A percentile compares a stretch with the other conserved stretches of the same genome.
phyloP scores from a whole-genome alignment of 2,113 vertebrate species.

The Ochotona curzoniae region DNA sequence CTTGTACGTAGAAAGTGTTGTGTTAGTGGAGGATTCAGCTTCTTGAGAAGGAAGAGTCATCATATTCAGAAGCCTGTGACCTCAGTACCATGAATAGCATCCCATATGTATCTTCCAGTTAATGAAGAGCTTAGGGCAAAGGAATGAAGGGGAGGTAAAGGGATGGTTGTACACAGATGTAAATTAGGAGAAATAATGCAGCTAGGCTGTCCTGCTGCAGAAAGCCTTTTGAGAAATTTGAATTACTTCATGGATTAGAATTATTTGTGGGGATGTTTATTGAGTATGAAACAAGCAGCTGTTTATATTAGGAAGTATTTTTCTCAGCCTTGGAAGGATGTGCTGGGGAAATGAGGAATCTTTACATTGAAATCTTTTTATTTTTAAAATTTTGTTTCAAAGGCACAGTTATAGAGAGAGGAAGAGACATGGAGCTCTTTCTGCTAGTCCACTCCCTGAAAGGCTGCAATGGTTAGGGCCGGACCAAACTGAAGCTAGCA shows the following conservation, averaged over 20 bases:
- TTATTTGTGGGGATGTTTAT: background rate
- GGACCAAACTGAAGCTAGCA: no score
- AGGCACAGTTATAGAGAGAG: no score
- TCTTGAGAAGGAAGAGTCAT: background rate
- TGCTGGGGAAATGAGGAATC: constrained; percentile 43
- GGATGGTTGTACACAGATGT: background rate
- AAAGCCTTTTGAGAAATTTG: background rate
- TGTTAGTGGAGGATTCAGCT: background rate
- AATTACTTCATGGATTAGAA: background rate
- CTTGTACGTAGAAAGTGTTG: constrained; percentile 3
- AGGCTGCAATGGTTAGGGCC: no score
- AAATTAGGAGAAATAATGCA: background rate
- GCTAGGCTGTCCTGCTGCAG: constrained; percentile 28
- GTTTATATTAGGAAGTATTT: constrained; percentile 29
- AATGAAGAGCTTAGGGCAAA: constrained; percentile 46
- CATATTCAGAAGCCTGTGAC: constrained; percentile 17
- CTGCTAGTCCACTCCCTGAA: no score
- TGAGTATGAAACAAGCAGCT: constrained; percentile 21
- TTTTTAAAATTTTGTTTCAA: no score
- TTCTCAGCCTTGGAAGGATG: background rate
- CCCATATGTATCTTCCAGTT: background rate
- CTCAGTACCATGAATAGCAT: background rate
- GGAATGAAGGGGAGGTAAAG: background rate
- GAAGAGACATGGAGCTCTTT: no score
- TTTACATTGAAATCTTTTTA: background rate